A percentile compares a stretch with the other conserved stretches of the same genome.
Conservation (phyloP, 2,113 vertebrate genomes). For the Cercopithecus mona region DNA sequence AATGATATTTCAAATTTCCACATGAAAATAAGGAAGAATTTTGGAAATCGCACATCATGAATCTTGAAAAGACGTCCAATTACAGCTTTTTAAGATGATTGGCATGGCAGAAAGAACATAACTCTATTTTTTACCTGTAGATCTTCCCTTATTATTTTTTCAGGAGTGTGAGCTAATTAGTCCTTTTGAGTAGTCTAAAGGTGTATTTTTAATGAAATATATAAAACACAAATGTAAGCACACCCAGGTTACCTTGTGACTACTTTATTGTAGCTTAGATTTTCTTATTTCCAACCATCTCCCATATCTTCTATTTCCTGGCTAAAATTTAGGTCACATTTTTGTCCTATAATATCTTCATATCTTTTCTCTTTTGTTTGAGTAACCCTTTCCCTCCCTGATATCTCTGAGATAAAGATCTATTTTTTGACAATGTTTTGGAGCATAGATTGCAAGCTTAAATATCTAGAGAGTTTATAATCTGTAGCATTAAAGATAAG, state of each 20-base stretch:
- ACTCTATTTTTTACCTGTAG: accelerated
- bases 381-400: background rate
- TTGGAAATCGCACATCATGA: background rate
- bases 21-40: background rate
- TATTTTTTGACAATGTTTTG: background rate
- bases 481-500: background rate
- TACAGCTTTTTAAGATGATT: background rate
- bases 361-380: background rate
- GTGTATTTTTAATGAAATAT: background rate
- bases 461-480: background rate
- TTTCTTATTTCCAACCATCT: background rate
- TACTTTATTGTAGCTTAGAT: background rate
- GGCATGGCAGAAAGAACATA: background rate
- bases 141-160: background rate
- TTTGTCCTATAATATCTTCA: background rate
- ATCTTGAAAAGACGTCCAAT: background rate
- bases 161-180: background rate
- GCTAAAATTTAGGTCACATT: background rate
- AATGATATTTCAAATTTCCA: background rate
- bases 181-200: background rate
- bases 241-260: background rate
- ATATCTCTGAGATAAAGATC: background rate
- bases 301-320: background rate
- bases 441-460: background rate
- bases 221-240: background rate